These are phyloP conservation scores for Deilephila elpenor DNA, from an alignment of 2,888 invertebrate genomes.

Conservation along the genomic window DNA sequence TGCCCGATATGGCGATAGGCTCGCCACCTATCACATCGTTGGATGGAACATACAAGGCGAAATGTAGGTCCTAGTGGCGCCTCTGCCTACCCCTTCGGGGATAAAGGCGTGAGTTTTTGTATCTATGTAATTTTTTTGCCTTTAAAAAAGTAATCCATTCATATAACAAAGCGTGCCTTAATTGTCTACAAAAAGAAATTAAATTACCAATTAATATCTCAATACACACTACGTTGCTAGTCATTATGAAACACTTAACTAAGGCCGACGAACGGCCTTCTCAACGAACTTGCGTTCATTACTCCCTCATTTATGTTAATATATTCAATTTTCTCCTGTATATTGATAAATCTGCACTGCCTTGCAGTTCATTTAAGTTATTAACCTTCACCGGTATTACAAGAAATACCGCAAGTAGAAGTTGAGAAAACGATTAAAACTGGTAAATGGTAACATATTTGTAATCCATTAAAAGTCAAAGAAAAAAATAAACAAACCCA, in stretches of 20 bases:
- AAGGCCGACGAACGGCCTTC: slow-evolving; percentile 1
- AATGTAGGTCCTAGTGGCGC: no score
- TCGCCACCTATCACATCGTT: no score
- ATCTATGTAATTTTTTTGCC: no score
- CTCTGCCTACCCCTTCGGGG: no score
- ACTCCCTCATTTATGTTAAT: slow-evolving; percentile 2
- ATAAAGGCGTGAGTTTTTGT: no score
- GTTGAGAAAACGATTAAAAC: background rate
- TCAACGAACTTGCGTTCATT: background rate
- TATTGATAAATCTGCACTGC: slow-evolving; percentile 5
- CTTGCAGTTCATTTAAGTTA: background rate
- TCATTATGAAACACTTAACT: background rate
- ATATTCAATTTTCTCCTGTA: slow-evolving; percentile 19
- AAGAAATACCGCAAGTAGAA: background rate
- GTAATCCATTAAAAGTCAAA: background rate
- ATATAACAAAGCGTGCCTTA: no score
- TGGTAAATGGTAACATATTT: background rate
- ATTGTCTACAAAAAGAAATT: no score
- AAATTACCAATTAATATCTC: background rate
- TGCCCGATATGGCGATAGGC: no score
- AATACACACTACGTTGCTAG: background rate
- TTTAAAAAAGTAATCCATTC: no score
- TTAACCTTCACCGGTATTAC: background rate
- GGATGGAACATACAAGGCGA: no score
- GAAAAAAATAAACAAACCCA: no score